Evolutionary conservation across 2,888 invertebrate species (phyloP).

Genomic region (Anoplius nigerrimus): DNA sequence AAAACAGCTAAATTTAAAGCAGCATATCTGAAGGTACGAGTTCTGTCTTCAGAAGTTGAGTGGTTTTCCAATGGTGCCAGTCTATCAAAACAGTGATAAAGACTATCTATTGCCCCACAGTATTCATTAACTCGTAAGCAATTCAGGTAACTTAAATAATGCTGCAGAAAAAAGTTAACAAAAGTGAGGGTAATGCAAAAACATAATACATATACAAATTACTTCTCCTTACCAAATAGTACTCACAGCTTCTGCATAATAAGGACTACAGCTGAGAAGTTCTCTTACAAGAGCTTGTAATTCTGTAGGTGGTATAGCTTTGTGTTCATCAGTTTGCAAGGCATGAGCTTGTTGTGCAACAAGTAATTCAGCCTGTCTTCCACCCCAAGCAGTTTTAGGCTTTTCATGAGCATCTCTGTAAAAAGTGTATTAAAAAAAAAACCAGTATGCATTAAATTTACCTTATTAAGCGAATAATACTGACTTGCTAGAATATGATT

Average conservation of each 20-base stretch:
- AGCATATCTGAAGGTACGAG: slow-evolving; percentile 88
- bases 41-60: slow-evolving; percentile 76
- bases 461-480: slow-evolving; percentile 2
- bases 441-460: background rate
- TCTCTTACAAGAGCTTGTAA: slow-evolving; percentile 85
- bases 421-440: slow-evolving; percentile 4
- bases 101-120: slow-evolving; percentile 87
- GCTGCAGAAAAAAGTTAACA: slow-evolving; percentile 76
- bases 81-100: slow-evolving; percentile 89
- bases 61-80: slow-evolving; percentile 75
- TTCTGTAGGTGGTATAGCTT: slow-evolving; percentile 85
- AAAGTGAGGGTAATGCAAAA: slow-evolving; percentile 3
- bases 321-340: slow-evolving; percentile 87
- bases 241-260: slow-evolving; percentile 88
- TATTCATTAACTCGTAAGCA: slow-evolving; percentile 91
- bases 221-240: slow-evolving; percentile 22
- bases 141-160: slow-evolving; percentile 93
- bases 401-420: slow-evolving; percentile 57
- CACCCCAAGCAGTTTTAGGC: slow-evolving; percentile 85
- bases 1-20: slow-evolving; percentile 93
- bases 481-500: slow-evolving; percentile 49
- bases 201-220: background rate
- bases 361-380: slow-evolving; percentile 92
- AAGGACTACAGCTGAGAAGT: slow-evolving; percentile 85
- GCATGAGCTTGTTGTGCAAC: slow-evolving; percentile 91